Evolutionary conservation across 2,888 invertebrate species (phyloP).

Genomic region (Cheilosia pagana): DNA sequence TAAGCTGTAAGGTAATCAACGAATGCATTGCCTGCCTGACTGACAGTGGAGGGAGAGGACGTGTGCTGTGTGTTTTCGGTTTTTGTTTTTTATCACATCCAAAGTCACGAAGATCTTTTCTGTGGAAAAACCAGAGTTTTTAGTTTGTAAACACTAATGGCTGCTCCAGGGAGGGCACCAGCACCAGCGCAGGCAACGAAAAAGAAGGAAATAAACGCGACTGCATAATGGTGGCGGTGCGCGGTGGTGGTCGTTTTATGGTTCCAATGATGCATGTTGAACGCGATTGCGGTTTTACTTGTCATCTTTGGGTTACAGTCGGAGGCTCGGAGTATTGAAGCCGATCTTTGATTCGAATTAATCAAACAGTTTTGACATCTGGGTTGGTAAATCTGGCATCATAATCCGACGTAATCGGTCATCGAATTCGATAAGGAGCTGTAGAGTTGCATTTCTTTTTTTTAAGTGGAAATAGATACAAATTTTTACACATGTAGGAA

Average conservation of each 20-base stretch:
- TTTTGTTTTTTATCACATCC: conserved; percentile 44
- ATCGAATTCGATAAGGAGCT: background rate
- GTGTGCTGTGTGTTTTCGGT: background rate
- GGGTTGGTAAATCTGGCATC: conserved; percentile 21
- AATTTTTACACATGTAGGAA: too few relatives aligned
- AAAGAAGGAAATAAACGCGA: conserved; percentile 30
- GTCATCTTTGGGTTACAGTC: conserved; percentile 35
- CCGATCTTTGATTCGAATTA: conserved; percentile 47
- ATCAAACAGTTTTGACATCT: conserved; percentile 45
- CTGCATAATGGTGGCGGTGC: conserved; percentile 43
- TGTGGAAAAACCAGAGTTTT: conserved; percentile 68
- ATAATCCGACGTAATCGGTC: conserved; percentile 42
- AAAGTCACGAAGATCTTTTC: conserved; percentile 62
- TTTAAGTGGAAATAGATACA: background rate
- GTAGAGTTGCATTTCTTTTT: background rate
- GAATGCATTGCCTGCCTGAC: conserved; percentile 26
- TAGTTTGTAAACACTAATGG: conserved; percentile 66
- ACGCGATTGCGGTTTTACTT: conserved; percentile 67
- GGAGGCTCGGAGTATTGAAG: conserved; percentile 4
- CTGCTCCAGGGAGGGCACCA: conserved; percentile 38
- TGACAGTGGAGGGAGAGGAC: background rate
- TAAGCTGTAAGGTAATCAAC: conserved; percentile 52
- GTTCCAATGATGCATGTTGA: conserved; percentile 56
- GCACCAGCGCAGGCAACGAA: conserved; percentile 2
- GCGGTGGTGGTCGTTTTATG: conserved; percentile 48